Conservation (phyloP, 1,140 invertebrate genomes). For the Archivesica marissinica region DNA sequence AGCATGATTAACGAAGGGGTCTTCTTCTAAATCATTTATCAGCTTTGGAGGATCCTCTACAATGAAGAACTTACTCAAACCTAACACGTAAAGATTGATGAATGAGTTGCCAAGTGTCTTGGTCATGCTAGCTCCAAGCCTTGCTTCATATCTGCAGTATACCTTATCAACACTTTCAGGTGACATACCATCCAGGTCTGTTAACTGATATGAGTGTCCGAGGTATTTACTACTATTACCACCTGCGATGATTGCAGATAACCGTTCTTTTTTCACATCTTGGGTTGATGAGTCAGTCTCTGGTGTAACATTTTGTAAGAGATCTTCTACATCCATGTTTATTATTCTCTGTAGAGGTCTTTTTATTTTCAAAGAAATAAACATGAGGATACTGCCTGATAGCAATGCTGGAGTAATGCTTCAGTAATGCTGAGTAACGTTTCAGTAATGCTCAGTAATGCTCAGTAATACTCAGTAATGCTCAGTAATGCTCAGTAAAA, state of each 20-base stretch:
- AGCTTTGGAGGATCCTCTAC: conserved; percentile 21
- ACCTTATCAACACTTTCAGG: conserved; percentile 41
- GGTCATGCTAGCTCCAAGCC: conserved; percentile 37
- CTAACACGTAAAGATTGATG: conserved; percentile 43
- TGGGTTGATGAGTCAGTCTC: too few relatives aligned
- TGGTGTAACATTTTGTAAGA: conserved; percentile 22
- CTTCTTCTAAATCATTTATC: conserved; percentile 39
- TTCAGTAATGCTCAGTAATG: too few relatives aligned
- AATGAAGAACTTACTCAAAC: too few relatives aligned
- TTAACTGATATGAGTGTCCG: conserved; percentile 19
- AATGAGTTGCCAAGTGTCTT: conserved; percentile 48
- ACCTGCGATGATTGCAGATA: conserved; percentile 33
- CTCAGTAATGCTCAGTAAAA: too few relatives aligned
- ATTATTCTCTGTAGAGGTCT: background rate
- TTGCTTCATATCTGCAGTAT: conserved; percentile 52
- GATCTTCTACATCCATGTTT: conserved; percentile 50
- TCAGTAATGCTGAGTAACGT: too few relatives aligned
- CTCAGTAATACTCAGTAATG: too few relatives aligned
- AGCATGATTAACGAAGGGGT: conserved; percentile 20
- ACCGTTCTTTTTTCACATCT: conserved; percentile 41
- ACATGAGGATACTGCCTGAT: too few relatives aligned
- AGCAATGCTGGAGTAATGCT: too few relatives aligned
- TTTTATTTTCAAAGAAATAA: too few relatives aligned
- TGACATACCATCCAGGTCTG: conserved; percentile 35
- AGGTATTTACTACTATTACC: conserved; percentile 26